Percentiles rank a stretch among this genome's conserved stretches.
These are phyloP conservation scores for Allolobophora icterica DNA, from an alignment of 2,888 invertebrate species.

Conservation along the genomic window DNA sequence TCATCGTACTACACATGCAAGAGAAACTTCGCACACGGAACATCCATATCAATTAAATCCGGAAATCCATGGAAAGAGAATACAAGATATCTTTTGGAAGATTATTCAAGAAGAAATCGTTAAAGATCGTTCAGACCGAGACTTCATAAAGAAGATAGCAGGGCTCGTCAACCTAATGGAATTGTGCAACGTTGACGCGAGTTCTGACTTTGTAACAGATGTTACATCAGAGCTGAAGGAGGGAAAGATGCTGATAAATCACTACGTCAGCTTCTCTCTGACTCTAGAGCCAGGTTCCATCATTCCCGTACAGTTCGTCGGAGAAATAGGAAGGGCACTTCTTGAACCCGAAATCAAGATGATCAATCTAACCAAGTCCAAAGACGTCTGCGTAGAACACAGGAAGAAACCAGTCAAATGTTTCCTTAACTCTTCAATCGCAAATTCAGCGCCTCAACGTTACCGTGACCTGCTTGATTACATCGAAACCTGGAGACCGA, in stretches of 20 bases:
- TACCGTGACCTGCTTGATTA: too few relatives aligned
- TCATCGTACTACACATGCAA: not conserved
- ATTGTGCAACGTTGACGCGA: too few relatives aligned
- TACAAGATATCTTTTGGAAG: too few relatives aligned
- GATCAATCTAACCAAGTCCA: slow-evolving; percentile 53
- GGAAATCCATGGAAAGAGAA: too few relatives aligned
- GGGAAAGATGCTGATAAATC: not conserved
- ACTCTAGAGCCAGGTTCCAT: slow-evolving; percentile 33
- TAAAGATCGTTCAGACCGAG: too few relatives aligned
- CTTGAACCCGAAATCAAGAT: slow-evolving; percentile 55
- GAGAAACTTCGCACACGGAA: not conserved
- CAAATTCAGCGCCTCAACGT: too few relatives aligned
- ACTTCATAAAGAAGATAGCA: not conserved
- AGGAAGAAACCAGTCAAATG: slow-evolving; percentile 48
- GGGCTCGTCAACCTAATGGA: too few relatives aligned
- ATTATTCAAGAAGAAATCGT: too few relatives aligned
- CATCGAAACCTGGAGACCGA: slow-evolving; percentile 51
- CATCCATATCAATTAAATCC: not conserved
- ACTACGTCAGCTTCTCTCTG: slow-evolving; percentile 13
- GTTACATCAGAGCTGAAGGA: slow-evolving; percentile 24
- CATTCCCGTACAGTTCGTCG: slow-evolving; percentile 54
- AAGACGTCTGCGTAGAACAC: slow-evolving; percentile 60
- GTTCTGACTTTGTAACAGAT: not conserved
- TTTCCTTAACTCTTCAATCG: slow-evolving; percentile 44
- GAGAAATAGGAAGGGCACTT: slow-evolving; percentile 50